Base-by-base conservation (phyloP, 2,113 vertebrate species). In the Scomber colias region DNA sequence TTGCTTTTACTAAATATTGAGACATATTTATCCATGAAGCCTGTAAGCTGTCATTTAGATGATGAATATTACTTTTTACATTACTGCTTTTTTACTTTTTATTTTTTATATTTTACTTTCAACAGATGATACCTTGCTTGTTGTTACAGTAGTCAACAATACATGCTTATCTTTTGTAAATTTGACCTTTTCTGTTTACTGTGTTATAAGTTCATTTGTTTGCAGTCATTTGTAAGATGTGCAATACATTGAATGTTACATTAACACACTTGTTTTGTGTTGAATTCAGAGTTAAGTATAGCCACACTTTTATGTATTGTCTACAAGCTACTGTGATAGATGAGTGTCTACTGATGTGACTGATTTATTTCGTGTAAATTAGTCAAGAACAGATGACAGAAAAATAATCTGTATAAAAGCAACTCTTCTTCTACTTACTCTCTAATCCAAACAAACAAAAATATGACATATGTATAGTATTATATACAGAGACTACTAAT, bases 1-100 rank as follows among this genome's bases (percentile, higher is more conserved):
- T 68, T 79, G 11, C 3, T 71, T 71, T 45, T 17, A n/a, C 27
- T 53, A 14, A 55, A 15, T 61, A 46, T 72, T 54, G 9, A 73
- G 17, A 46, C 44, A 10, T 24, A 10, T 60, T 81, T 24, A 19
- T 55, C 35, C 16, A 30, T 16, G 14, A 59, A 14, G 19, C 21
- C 53, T 56, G n/a, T 65, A 30, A 30, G 21, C 11, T 17, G 4
- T 53, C 5, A 59, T 40, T 50, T 9, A 31, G 0, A 17, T 71
- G 11, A 30, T 57, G 11, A 63, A 31, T 27, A 27, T 27, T 27
- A 27, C 11, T 7, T 3, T 57, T 31, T 24, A 40, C 12, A 14
- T 56, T 64, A 35, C 48, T 55, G 14, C n/a, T 51, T 75, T 48
- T 45, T 24, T 72, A 11, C 21, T 44, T 30, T 30, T 14, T 24